phyloP scores from a whole-genome alignment of 2,888 invertebrate species.

The Laspeyria flexula region DNA sequence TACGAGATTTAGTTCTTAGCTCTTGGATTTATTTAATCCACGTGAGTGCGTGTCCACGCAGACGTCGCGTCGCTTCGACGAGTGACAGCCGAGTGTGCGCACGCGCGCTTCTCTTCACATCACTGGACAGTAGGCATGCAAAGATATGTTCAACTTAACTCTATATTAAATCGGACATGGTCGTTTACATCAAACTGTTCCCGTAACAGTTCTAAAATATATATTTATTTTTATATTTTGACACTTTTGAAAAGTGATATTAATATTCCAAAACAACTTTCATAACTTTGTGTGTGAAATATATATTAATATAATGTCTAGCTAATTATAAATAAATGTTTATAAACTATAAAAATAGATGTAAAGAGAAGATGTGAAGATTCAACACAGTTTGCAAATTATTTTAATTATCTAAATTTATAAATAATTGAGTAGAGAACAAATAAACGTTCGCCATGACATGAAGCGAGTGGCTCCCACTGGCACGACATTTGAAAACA shows the following conservation, averaged over 20 bases:
- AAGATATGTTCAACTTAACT: constrained; percentile 49
- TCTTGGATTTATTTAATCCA: constrained; percentile 74
- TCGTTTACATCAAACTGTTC: constrained; percentile 29
- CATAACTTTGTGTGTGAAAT: neutral
- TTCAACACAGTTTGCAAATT: constrained; percentile 19
- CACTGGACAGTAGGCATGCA: constrained; percentile 53
- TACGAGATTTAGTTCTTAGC: constrained; percentile 71
- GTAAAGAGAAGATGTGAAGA: neutral
- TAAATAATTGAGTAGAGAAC: constrained; percentile 40
- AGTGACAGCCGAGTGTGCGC: constrained; percentile 59
- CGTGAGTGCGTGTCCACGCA: constrained; percentile 53
- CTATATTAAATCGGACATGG: constrained; percentile 45
- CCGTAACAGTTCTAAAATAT: constrained; percentile 3
- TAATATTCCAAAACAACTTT: neutral
- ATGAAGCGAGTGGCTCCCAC: constrained; percentile 70
- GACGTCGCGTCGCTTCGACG: constrained; percentile 51
- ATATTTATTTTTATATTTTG: neutral
- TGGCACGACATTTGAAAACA: constrained; percentile 80
- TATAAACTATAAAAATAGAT: neutral
- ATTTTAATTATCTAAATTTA: constrained; percentile 33
- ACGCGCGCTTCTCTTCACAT: constrained; percentile 65
- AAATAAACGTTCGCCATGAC: constrained; percentile 55
- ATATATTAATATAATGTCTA: neutral
- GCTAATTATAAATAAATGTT: neutral
- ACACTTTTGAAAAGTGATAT: neutral